phyloP scores from a whole-genome alignment of 2,888 invertebrate genomes.

The Nemapogon koenigi region DNA sequence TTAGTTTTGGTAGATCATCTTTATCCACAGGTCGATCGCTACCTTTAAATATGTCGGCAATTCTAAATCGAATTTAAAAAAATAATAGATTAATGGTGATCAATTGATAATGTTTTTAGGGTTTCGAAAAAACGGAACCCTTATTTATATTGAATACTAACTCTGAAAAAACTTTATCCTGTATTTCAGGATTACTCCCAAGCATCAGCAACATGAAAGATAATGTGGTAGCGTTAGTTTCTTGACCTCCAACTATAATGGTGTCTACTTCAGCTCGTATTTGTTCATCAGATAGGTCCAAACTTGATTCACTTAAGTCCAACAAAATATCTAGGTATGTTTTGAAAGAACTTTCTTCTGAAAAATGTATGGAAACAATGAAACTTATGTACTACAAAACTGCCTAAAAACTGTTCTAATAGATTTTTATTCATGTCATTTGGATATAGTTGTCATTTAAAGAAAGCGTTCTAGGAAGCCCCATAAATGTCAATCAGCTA shows the following conservation, averaged over 20 bases:
- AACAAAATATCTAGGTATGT: constrained; percentile 59
- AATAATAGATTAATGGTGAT: not conserved
- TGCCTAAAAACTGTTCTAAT: not conserved
- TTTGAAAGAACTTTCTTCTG: constrained; percentile 31
- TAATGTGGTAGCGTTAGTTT: constrained; percentile 46
- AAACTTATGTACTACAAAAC: not conserved
- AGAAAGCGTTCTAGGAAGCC: no score
- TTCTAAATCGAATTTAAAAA: constrained; percentile 19
- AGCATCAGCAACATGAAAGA: constrained; percentile 32
- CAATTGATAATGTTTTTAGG: no score
- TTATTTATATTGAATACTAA: no score
- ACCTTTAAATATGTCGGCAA: constrained; percentile 30
- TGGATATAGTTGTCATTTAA: no score
- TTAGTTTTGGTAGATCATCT: constrained; percentile 29
- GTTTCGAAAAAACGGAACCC: no score
- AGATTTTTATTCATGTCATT: not conserved
- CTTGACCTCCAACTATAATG: constrained; percentile 62
- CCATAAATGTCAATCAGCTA: no score
- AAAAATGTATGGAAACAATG: not conserved
- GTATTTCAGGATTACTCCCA: constrained; percentile 22
- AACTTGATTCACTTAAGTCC: constrained; percentile 42
- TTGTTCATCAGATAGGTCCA: constrained; percentile 48
- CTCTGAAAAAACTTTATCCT: constrained; percentile 13
- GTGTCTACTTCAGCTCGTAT: constrained; percentile 63
- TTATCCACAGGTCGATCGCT: constrained; percentile 26